phyloP scores from a whole-genome alignment of 2,888 invertebrate species.

The Phrixothrix hirtus region DNA sequence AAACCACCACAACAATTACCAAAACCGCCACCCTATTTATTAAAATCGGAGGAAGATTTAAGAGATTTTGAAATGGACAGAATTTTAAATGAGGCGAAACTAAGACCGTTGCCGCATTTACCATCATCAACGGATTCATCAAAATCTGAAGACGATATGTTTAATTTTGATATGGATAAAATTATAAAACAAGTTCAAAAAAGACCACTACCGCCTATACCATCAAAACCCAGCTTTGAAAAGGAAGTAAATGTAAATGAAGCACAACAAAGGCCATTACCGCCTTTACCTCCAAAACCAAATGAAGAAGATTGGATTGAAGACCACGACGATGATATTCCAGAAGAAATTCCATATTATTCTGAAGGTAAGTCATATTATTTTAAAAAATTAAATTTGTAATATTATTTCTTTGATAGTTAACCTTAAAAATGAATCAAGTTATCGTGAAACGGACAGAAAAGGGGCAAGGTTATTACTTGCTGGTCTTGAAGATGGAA shows the following conservation, averaged over 20 bases:
- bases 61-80: background rate
- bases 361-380: conserved; percentile 3
- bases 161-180: background rate
- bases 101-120: background rate
- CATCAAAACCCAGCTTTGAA: no score
- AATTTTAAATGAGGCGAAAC: background rate
- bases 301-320: no score
- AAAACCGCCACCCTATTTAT: conserved; percentile 8
- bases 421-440: conserved; percentile 14
- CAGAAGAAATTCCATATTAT: conserved; percentile 1
- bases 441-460: conserved; percentile 29
- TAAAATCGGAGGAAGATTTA: background rate
- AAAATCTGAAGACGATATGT: no score
- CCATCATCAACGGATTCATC: background rate
- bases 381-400: background rate
- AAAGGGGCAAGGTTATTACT: conserved; percentile 24
- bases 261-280: no score
- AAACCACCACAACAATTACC: conserved; percentile 13
- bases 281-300: no score
- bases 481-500: conserved; percentile 23
- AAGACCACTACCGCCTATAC: no score
- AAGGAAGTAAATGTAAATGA: no score
- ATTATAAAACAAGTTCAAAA: no score
- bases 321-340: background rate
- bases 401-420: conserved; percentile 19